A percentile compares a stretch with the other conserved stretches of the same genome.
phyloP scores from a whole-genome alignment of 2,888 invertebrate genomes.

The Ganaspis brasiliensis region DNA sequence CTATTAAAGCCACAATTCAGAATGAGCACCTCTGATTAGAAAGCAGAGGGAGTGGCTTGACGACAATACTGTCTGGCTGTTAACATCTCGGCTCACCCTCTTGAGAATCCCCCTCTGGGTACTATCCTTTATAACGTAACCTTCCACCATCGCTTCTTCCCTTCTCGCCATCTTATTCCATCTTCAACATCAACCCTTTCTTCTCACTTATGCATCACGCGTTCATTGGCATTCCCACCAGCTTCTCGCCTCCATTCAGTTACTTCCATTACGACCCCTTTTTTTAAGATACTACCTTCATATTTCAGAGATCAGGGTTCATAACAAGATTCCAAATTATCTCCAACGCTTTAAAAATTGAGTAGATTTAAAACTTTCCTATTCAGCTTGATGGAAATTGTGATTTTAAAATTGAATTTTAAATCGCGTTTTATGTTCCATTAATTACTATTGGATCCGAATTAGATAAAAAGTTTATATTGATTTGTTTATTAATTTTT shows the following conservation, averaged over 20 bases:
- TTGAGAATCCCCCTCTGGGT: conserved; percentile 65
- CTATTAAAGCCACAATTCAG: conserved; percentile 48
- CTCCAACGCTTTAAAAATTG: background rate
- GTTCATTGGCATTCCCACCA: conserved; percentile 20
- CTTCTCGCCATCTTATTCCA: background rate
- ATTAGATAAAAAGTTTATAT: no score
- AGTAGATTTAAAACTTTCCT: background rate
- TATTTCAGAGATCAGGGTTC: background rate
- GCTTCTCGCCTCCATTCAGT: conserved; percentile 28
- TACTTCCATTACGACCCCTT: conserved; percentile 12
- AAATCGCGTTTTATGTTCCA: no score
- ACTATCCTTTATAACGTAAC: conserved; percentile 66
- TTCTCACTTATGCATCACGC: conserved; percentile 34
- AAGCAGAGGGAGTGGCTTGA: conserved; percentile 62
- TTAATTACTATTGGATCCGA: no score
- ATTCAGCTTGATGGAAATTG: background rate
- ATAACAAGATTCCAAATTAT: background rate
- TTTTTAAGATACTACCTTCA: conserved; percentile 3
- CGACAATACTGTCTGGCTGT: conserved; percentile 71
- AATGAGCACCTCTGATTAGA: conserved; percentile 66
- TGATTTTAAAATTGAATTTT: no score
- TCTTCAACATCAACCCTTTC: conserved; percentile 45
- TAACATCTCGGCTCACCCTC: conserved; percentile 67
- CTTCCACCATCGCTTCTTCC: conserved; percentile 11
- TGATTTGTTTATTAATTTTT: no score